Conservation (phyloP, 2,113 vertebrate genomes). For the Poicephalus gulielmi region DNA sequence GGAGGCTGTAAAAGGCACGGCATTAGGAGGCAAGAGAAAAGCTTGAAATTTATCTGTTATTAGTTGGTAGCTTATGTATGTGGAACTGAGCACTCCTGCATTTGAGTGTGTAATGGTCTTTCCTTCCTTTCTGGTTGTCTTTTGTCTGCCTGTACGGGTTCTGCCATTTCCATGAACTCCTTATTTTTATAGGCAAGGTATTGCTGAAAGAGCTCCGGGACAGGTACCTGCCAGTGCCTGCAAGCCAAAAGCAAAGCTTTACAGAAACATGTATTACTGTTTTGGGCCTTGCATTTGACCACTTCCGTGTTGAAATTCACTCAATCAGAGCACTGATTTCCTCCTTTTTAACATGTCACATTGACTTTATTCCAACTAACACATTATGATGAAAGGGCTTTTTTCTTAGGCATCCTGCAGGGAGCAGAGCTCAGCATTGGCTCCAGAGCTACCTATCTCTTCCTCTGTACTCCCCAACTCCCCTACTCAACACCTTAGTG, state of each 20-base stretch:
- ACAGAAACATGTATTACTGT: background rate
- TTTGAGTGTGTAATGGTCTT: background rate
- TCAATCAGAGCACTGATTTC: background rate
- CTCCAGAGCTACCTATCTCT: fast-evolving
- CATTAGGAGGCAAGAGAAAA: background rate
- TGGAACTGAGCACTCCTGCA: background rate
- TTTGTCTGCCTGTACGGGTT: background rate
- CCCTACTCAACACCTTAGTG: background rate
- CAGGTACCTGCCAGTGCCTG: background rate
- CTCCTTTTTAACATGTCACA: background rate
- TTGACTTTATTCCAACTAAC: background rate
- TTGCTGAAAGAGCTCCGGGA: background rate
- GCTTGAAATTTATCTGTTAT: background rate
- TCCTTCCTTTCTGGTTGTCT: background rate
- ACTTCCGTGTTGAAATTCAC: background rate
- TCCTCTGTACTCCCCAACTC: background rate
- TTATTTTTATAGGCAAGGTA: background rate
- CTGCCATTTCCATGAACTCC: background rate
- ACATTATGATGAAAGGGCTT: background rate
- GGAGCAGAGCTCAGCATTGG: background rate
- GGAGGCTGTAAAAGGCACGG: background rate
- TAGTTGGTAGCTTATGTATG: fast-evolving
- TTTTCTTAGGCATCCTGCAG: background rate
- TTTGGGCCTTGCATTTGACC: background rate
- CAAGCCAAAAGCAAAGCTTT: background rate